Conservation (phyloP, 2,888 invertebrate species). For the Fragum fragum region DNA sequence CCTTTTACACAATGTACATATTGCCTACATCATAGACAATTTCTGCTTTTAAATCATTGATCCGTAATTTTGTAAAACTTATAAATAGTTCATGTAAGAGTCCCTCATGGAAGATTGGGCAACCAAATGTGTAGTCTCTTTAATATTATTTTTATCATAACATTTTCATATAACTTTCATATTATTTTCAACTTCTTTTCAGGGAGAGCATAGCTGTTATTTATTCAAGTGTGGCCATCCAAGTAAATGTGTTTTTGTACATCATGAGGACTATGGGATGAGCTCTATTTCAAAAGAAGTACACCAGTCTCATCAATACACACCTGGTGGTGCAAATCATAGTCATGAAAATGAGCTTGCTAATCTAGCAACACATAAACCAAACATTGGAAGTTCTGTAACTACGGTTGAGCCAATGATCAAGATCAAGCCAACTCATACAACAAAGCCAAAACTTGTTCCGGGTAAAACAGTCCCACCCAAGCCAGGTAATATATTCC, state of each 20-base stretch:
- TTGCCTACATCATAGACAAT: no score
- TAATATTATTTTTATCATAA: no score
- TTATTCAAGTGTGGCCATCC: constrained; percentile 78
- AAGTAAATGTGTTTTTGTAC: constrained; percentile 74
- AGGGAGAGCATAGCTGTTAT: constrained; percentile 80
- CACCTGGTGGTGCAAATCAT: constrained; percentile 50
- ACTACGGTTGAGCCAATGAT: not conserved
- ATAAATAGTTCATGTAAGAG: no score
- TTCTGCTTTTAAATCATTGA: no score
- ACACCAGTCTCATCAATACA: constrained; percentile 45
- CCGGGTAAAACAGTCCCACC: constrained; percentile 45
- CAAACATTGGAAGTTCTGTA: not conserved
- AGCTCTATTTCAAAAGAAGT: constrained; percentile 53
- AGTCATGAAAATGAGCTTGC: constrained; percentile 70
- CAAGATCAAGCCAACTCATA: constrained; percentile 13
- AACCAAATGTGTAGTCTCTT: no score
- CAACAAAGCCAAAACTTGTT: constrained; percentile 45
- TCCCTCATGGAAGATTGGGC: no score
- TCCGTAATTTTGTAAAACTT: no score
- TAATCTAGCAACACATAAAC: constrained; percentile 44
- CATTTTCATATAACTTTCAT: no score
- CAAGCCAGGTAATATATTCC: constrained; percentile 40
- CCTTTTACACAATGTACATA: no score
- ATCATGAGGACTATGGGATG: constrained; percentile 74
- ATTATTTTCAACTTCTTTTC: constrained; percentile 31